Conservation (phyloP, 1,140 invertebrate genomes). For the Tetramorium alpestre region DNA sequence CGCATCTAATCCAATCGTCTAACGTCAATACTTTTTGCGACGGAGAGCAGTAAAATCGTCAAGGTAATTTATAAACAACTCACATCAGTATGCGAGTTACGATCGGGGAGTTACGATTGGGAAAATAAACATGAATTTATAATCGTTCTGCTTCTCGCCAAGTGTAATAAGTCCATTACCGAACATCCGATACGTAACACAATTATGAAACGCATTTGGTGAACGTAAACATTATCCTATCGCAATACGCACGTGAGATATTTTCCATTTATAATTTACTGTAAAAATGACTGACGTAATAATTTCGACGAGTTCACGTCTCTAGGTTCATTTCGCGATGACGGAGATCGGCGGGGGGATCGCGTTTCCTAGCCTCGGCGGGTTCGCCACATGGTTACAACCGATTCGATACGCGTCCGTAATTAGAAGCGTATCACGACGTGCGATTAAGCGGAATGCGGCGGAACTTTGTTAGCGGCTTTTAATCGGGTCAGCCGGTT, state of each 20-base stretch:
- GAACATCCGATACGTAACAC: not conserved
- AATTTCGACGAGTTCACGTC: not conserved
- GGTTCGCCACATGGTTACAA: not conserved
- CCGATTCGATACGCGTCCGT: not conserved
- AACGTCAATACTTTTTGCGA: slow-evolving; percentile 46
- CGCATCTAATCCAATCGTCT: slow-evolving; percentile 38
- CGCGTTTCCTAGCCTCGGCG: not conserved
- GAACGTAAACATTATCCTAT: not conserved
- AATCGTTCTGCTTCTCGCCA: not conserved
- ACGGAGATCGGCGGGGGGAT: not conserved
- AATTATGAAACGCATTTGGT: not conserved
- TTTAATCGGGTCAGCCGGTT: not conserved
- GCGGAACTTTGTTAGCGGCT: not conserved
- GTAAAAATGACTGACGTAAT: not conserved
- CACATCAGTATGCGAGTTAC: not conserved
- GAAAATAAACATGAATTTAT: slow-evolving; percentile 11
- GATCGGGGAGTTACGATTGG: not conserved
- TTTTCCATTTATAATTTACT: not conserved
- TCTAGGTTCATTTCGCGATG: too few species aligned
- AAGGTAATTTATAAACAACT: not conserved
- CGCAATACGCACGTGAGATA: not conserved
- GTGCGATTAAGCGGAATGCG: slow-evolving; percentile 19
- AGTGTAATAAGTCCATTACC: not conserved
- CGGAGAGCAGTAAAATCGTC: slow-evolving; percentile 1
- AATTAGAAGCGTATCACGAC: slow-evolving; percentile 4